Evolutionary conservation across 2,113 vertebrate species (phyloP), one percentile per base, ranked within the genome.

Genomic region (Indri indri): DNA sequence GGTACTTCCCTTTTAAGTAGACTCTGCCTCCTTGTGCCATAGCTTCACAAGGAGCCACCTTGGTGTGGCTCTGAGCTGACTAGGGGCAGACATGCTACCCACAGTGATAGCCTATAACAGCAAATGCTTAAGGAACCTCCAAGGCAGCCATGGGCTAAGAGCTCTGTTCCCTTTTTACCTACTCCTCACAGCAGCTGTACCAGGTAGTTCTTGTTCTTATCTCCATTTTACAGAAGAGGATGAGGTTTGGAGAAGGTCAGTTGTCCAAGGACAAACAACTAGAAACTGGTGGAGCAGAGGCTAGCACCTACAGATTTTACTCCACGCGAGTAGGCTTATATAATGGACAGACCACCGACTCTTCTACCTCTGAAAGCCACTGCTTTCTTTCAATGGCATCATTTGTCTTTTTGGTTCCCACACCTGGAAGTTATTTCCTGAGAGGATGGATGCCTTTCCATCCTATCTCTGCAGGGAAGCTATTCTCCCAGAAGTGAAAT

Each of bases 281-380:
- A 30, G n/a, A 42, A 57, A 23, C 8, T 3, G n/a, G 11, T 27
- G 30, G n/a, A 65, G 40, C 22, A 6, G 59, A 70, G 30, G 66
- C 57, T 37, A 32, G 13, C 20, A 30, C 10, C 27, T 25, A 3
- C 6, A 1, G 8, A 8, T 30, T 17, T 52, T 20, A 14, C 25
- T 61, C 20, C 6, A 7, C 34, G 8, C 34, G 11, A 3, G 1
- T 22, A 0, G 23, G 25, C 27, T 52, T 73, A 13, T 7, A 3
- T 14, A 18, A 32, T 7, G 32, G 37, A 37, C 10, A 22, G 13
- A 76, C 2, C 7, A 4, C 34, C 52, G 52, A 40, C 20, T 34
- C 37, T 80, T 57, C 63, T 37, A 2, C 16, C 27, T 9, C 8
- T 40, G 0, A 0, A 50, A 8, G 63, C 7, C 6, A 40, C n/a